phyloP scores from a whole-genome alignment of 2,113 vertebrate species.

The Labeo catla region DNA sequence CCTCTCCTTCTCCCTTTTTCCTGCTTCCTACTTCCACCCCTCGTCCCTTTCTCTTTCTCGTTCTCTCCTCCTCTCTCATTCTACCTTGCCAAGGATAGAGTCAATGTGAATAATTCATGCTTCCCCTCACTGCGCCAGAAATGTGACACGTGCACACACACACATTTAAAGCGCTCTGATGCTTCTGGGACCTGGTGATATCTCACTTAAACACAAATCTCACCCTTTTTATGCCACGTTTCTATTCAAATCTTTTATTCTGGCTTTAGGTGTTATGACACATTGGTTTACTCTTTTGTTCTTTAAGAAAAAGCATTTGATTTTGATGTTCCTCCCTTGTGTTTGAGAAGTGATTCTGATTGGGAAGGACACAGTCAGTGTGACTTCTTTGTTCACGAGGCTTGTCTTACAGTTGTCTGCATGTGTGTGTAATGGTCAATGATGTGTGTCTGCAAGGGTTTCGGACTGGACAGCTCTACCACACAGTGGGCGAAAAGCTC shows the following conservation, averaged over 20 bases:
- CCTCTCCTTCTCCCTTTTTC: neutral
- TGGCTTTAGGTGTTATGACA: neutral
- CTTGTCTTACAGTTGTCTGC: neutral
- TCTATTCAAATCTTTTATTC: neutral
- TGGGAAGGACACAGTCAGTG: neutral
- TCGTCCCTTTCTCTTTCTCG: neutral
- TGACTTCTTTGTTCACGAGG: neutral
- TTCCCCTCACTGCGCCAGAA: slow-evolving; percentile 52
- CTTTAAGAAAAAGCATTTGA: neutral
- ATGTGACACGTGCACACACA: slow-evolving; percentile 36
- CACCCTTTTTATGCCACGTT: neutral
- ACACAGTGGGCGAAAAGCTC: neutral
- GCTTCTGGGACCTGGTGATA: neutral
- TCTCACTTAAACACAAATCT: neutral
- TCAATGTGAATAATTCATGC: slow-evolving; percentile 58
- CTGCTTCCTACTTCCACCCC: slow-evolving; percentile 3
- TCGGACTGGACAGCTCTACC: neutral
- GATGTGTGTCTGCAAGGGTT: slow-evolving; percentile 12
- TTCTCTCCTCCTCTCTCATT: neutral
- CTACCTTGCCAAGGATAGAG: slow-evolving; percentile 34
- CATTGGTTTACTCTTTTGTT: neutral
- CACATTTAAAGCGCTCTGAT: slow-evolving; percentile 27
- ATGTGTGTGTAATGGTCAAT: slow-evolving; percentile 14
- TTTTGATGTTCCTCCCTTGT: neutral
- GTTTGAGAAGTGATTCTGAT: slow-evolving; percentile 7